These are phyloP conservation scores for Daphoenositta chrysoptera DNA, from an alignment of 2,113 vertebrate genomes.

Conservation along the genomic window DNA sequence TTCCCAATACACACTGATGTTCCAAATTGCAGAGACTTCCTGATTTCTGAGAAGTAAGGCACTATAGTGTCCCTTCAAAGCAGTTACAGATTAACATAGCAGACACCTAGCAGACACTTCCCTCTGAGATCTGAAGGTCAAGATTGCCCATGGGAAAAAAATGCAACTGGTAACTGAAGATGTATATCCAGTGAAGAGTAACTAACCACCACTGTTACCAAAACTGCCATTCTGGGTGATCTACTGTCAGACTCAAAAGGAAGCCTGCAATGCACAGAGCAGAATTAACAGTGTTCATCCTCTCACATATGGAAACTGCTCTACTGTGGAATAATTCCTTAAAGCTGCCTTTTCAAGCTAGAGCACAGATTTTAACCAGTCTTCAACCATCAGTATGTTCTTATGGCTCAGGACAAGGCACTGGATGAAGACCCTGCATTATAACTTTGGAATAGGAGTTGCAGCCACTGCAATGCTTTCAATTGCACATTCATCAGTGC, in stretches of 20 bases:
- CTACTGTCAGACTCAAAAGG: background rate
- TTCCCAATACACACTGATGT: background rate
- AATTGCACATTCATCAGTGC: constrained; percentile 87
- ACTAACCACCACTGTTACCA: background rate
- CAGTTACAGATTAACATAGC: background rate
- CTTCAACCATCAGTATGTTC: background rate
- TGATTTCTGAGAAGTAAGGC: constrained; percentile 44
- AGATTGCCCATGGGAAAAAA: background rate
- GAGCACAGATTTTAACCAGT: background rate
- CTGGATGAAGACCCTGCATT: background rate
- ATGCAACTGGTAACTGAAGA: background rate
- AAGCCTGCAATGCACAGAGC: background rate
- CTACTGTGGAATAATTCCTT: background rate
- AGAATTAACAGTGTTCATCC: background rate
- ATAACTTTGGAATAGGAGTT: constrained; percentile 82
- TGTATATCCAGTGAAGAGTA: background rate
- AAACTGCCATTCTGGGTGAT: background rate
- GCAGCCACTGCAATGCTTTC: constrained; percentile 90
- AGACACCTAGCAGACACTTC: background rate
- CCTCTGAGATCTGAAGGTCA: background rate
- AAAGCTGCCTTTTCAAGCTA: background rate
- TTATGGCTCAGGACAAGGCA: background rate
- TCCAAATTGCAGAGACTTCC: background rate
- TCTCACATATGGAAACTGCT: background rate
- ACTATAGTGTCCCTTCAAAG: background rate